Base-by-base conservation (phyloP, 2,888 invertebrate species). In the Xestia xanthographa region DNA sequence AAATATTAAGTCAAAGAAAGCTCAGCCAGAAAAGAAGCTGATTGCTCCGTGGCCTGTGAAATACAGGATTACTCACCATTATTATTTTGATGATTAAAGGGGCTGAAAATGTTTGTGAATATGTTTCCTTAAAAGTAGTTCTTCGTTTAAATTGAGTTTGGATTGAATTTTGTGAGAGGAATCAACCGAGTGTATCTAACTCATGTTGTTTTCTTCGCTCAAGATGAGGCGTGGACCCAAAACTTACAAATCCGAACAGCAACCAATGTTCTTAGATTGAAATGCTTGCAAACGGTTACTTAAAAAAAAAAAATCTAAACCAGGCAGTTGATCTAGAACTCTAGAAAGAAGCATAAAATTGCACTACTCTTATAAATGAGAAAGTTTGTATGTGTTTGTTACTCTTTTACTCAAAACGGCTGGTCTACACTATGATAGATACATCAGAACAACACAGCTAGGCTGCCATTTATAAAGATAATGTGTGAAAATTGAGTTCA, bases 31-130 rank as follows among this genome's bases (percentile, higher is more conserved):
- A 0, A 80, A 88, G 41, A 86, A 90, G 50, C 79, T 89, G 48
- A 63, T 86, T 8, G 84, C 87, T 5, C 91, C 91, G 0, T 90
- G 89, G 87, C 90, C 89, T 0, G 88, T 87, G 26, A 89, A 85
- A 65, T 87, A 88, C 65, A 85, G 86, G 58, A 77, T 85, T 69
- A 72, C 69, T 72, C 60, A 87, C 66, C 71, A 86, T 82, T 80
- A 84, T 65, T 82, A 84, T 60, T 67, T 41, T 41, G 41, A 26
- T 9, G 63, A 56, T 63, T 77, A 63, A 76, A 43, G 9, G 26
- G 14, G 14, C 17, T 38, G 1, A 29, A 29, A 20, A 20, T 60
- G 29, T 34, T 56, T 56, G 26, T 56, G 6, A 26, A 14, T 22
- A 50, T 50, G 53, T 29, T n/a, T 38, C n/a, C 8, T 1, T n/a